phyloP scores from a whole-genome alignment of 2,113 vertebrate species.

The Gila orcuttii region DNA sequence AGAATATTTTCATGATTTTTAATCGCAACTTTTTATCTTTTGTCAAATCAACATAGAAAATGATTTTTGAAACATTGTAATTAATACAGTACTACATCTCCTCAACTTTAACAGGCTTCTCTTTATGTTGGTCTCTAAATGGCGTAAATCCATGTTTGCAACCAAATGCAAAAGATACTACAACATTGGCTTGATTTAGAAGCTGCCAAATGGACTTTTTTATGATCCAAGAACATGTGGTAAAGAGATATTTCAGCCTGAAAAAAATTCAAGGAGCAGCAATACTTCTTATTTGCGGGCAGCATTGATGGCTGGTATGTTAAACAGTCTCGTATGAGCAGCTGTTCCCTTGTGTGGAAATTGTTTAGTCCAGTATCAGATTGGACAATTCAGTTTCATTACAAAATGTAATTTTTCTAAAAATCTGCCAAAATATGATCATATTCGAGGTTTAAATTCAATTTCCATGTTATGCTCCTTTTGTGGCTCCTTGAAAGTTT shows the following conservation, averaged over 20 bases:
- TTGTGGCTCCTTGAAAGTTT: not conserved
- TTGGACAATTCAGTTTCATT: not conserved
- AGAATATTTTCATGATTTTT: too few relatives aligned
- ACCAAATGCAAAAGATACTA: not conserved
- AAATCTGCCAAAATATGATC: not conserved
- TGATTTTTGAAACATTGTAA: too few relatives aligned
- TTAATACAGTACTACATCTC: too few relatives aligned
- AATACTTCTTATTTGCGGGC: too few relatives aligned
- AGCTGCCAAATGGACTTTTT: not conserved
- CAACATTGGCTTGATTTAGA: not conserved
- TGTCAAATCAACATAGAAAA: too few relatives aligned
- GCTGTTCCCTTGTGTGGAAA: too few relatives aligned
- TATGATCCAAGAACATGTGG: not conserved
- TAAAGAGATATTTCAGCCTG: not conserved
- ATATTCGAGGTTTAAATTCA: not conserved
- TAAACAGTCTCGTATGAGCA: too few relatives aligned
- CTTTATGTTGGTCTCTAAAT: too few relatives aligned
- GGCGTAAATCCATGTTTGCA: not conserved
- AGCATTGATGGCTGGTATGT: too few relatives aligned
- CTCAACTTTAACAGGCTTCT: too few relatives aligned
- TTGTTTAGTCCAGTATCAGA: not conserved
- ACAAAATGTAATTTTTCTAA: not conserved
- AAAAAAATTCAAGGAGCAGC: not conserved
- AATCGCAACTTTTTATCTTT: too few relatives aligned
- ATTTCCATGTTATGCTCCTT: not conserved